Percentiles rank a stretch among this genome's conserved stretches.
Evolutionary conservation across 2,888 invertebrate genomes (phyloP).

Genomic region (Eurytoma californica): DNA sequence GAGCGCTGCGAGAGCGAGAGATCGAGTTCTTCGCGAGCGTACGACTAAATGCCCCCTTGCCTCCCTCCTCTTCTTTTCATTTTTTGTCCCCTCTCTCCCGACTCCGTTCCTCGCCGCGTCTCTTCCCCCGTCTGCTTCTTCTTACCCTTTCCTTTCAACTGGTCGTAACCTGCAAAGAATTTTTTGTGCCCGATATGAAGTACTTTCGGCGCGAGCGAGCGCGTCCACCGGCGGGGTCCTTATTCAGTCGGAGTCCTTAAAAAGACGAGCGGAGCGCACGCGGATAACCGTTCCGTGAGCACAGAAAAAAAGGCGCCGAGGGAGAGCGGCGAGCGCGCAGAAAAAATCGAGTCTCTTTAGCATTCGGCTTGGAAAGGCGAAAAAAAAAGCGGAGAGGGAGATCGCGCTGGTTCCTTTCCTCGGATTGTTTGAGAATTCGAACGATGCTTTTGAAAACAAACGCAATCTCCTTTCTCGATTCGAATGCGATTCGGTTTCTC

Average conservation of each 20-base stretch:
- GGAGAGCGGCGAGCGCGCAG: too few species aligned
- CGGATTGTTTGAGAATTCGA: conserved; percentile 16
- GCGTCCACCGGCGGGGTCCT: conserved; percentile 25
- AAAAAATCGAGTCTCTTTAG: conserved; percentile 19
- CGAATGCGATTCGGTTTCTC: conserved; percentile 32
- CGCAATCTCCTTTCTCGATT: not conserved
- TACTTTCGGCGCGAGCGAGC: conserved; percentile 35
- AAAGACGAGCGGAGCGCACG: conserved; percentile 28
- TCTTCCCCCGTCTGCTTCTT: conserved; percentile 5
- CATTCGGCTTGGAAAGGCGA: conserved; percentile 12
- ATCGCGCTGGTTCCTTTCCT: conserved; percentile 4
- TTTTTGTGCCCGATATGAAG: conserved; percentile 54
- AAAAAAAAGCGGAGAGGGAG: not conserved
- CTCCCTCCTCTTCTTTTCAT: conserved; percentile 46
- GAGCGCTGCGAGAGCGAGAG: conserved; percentile 59
- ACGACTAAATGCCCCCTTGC: conserved; percentile 58
- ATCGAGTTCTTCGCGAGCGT: conserved; percentile 59
- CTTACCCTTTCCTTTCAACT: conserved; percentile 45
- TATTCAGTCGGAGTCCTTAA: conserved; percentile 50
- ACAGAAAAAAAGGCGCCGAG: not conserved
- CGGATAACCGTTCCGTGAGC: conserved; percentile 37
- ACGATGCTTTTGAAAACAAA: conserved; percentile 43
- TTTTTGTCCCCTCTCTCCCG: conserved; percentile 29
- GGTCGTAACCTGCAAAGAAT: conserved; percentile 51
- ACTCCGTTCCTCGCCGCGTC: not conserved